Conservation (phyloP, 2,888 invertebrate species). For the Agonopterix subpropinquella region DNA sequence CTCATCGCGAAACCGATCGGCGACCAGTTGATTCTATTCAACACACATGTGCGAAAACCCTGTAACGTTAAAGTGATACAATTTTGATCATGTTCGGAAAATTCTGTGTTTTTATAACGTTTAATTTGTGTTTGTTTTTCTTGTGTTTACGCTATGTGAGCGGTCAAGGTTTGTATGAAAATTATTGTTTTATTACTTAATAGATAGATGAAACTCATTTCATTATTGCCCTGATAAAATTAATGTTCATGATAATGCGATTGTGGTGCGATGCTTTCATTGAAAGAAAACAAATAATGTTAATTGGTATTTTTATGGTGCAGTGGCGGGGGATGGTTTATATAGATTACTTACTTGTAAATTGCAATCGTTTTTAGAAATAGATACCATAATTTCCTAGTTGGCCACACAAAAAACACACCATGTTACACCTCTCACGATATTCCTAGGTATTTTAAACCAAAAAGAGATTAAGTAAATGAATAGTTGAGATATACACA, state of each 20-base stretch:
- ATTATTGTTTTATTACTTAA: neutral
- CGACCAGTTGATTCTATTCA: conserved; percentile 27
- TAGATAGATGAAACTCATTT: too few species aligned
- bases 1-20: conserved; percentile 65
- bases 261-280: neutral
- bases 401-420: too few species aligned
- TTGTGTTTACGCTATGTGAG: conserved; percentile 37
- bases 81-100: conserved; percentile 43
- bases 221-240: conserved; percentile 10
- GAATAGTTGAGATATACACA: too few species aligned
- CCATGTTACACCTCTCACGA: too few species aligned
- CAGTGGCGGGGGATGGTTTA: too few species aligned
- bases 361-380: too few species aligned
- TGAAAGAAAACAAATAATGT: too few species aligned
- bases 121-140: conserved; percentile 37
- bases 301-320: too few species aligned
- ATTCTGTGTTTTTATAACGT: conserved; percentile 31
- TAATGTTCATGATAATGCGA: neutral
- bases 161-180: conserved; percentile 50
- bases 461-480: too few species aligned
- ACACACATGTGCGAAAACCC: neutral
- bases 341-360: too few species aligned
- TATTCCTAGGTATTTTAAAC: too few species aligned
- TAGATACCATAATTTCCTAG: too few species aligned
- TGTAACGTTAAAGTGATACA: conserved; percentile 45